A percentile compares a stretch with the other conserved stretches of the same genome.
Evolutionary conservation across 1,140 invertebrate species (phyloP).

Genomic region (Drosophila tristis): DNA sequence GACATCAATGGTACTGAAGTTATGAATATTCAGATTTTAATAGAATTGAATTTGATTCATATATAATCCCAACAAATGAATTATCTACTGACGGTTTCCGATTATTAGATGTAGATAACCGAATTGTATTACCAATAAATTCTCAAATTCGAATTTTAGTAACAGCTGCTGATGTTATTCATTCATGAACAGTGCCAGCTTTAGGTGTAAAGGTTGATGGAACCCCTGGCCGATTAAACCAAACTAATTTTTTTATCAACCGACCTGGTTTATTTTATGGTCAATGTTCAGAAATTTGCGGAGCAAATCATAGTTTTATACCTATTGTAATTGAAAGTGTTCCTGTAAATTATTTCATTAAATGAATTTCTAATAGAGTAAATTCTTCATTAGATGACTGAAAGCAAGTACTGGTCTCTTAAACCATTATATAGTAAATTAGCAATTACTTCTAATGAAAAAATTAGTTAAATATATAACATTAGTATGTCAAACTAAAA

Average conservation of each 20-base stretch:
- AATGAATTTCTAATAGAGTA: constrained; percentile 85
- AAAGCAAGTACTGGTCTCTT: constrained; percentile 87
- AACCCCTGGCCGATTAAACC: constrained; percentile 88
- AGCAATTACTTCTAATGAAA: constrained; percentile 86
- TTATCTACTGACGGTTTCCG: constrained; percentile 84
- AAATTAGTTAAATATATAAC: constrained; percentile 85
- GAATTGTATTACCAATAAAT: constrained; percentile 86
- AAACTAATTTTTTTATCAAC: constrained; percentile 86
- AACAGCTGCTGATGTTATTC: constrained; percentile 88
- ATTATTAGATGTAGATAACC: constrained; percentile 88
- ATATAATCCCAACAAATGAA: constrained; percentile 69
- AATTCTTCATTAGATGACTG: constrained; percentile 87
- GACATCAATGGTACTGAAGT: constrained; percentile 89
- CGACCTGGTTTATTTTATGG: constrained; percentile 87
- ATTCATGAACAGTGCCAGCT: constrained; percentile 88
- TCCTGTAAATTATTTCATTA: constrained; percentile 85
- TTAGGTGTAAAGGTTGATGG: constrained; percentile 89
- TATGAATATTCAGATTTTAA: constrained; percentile 88
- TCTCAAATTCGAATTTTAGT: constrained; percentile 86
- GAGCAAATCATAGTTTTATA: constrained; percentile 91
- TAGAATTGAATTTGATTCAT: constrained; percentile 83
- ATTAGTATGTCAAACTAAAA: constrained; percentile 86
- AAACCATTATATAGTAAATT: constrained; percentile 85
- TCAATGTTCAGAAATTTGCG: constrained; percentile 93
- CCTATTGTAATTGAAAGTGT: constrained; percentile 88